Evolutionary conservation across 2,113 vertebrate genomes (phyloP).

Genomic region (Neolamprologus tretocephalus): DNA sequence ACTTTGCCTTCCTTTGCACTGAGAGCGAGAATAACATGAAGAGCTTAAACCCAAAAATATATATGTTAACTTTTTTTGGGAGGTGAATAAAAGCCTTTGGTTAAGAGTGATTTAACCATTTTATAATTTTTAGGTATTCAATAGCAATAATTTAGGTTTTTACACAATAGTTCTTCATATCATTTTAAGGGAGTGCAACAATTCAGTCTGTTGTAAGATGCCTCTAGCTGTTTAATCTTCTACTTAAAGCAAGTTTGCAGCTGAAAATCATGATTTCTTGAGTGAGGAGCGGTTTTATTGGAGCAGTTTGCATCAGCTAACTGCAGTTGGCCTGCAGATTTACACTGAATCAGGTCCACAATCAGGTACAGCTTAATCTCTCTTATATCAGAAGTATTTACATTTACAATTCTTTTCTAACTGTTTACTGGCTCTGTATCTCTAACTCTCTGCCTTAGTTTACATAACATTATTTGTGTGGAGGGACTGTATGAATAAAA

Average conservation of each 20-base stretch:
- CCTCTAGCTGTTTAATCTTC: background rate
- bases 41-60: background rate
- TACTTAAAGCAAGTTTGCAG: background rate
- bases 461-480: constrained; percentile 37
- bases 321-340: background rate
- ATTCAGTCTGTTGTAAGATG: background rate
- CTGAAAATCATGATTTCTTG: background rate
- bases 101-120: background rate
- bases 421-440: background rate
- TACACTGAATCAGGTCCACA: constrained; percentile 27
- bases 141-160: background rate
- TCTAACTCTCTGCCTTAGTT: constrained; percentile 36
- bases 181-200: background rate
- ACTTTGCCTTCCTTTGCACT: constrained; percentile 50
- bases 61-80: background rate
- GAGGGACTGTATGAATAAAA: constrained; percentile 28
- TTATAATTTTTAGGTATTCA: background rate
- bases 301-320: background rate
- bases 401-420: background rate
- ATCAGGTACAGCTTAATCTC: constrained; percentile 36
- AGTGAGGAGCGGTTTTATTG: background rate
- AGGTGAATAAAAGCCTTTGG: background rate
- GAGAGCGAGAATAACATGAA: constrained; percentile 3
- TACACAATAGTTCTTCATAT: background rate
- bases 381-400: constrained; percentile 20